Conservation (phyloP, 2,888 invertebrate species). For the Alloscopus bannaensis region DNA sequence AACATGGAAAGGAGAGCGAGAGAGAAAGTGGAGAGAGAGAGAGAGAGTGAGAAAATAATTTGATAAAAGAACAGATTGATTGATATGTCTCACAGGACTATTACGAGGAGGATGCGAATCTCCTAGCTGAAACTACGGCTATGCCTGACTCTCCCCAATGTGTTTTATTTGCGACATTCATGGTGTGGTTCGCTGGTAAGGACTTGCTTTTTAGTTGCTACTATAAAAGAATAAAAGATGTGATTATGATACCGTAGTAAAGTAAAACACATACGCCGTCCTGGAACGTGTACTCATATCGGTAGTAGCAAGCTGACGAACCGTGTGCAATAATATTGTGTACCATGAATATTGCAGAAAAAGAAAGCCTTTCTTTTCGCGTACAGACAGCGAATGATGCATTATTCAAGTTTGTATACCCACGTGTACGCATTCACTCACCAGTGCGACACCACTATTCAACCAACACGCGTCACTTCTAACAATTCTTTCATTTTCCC, state of each 20-base stretch:
- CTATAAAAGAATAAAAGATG: too few species aligned
- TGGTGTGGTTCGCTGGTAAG: constrained; percentile 89
- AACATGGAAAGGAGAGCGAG: constrained; percentile 21
- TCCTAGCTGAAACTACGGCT: constrained; percentile 78
- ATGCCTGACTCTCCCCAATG: constrained; percentile 92
- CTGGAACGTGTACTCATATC: too few species aligned
- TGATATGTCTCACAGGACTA: constrained; percentile 72
- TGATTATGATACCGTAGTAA: too few species aligned
- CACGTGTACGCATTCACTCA: too few species aligned
- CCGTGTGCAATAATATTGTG: too few species aligned
- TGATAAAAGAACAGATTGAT: constrained; percentile 67
- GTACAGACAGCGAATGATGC: too few species aligned
- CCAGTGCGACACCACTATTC: constrained; percentile 1
- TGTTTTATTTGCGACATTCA: constrained; percentile 91
- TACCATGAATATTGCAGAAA: too few species aligned
- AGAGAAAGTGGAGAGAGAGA: constrained; percentile 46
- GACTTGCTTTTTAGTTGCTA: constrained; percentile 18
- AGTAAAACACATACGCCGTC: too few species aligned
- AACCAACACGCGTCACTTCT: constrained; percentile 18
- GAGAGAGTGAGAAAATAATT: constrained; percentile 60
- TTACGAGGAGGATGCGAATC: constrained; percentile 73
- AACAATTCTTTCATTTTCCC: constrained; percentile 12
- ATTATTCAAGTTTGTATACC: too few species aligned
- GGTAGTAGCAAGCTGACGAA: too few species aligned
- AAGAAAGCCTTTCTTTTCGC: too few species aligned